Conservation (phyloP, 2,113 vertebrate species). For the Muscicapa adusta region DNA sequence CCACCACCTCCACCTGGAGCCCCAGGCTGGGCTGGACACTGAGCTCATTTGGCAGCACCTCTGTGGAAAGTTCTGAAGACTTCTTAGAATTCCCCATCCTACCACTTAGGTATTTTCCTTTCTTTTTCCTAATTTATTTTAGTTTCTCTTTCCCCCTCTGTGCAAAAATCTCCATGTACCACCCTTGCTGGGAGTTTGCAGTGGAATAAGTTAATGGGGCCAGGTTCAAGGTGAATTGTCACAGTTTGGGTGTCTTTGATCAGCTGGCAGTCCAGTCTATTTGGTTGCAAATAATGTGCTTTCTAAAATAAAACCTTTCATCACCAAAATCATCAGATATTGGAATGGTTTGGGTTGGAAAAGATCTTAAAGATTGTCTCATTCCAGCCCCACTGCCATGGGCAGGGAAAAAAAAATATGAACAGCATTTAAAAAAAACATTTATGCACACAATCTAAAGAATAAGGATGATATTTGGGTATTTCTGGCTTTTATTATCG, state of each 20-base stretch:
- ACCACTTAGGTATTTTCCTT: fast-evolving
- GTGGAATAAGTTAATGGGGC: not conserved
- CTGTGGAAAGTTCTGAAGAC: not conserved
- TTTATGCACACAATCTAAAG: not conserved
- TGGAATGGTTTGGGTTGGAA: not conserved
- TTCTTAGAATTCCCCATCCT: not conserved
- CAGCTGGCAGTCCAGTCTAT: not conserved
- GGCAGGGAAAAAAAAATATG: not conserved
- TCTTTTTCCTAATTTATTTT: not conserved
- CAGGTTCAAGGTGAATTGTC: not conserved
- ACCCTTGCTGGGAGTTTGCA: not conserved
- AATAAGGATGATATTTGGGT: not conserved
- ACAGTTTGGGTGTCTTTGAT: not conserved
- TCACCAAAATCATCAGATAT: not conserved
- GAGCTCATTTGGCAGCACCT: not conserved
- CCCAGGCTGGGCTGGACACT: not conserved
- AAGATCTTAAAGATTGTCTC: not conserved
- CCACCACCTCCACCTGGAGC: not conserved
- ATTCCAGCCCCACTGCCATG: not conserved
- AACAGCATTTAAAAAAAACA: not conserved
- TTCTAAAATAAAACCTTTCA: not conserved
- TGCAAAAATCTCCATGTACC: fast-evolving
- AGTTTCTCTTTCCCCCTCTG: not conserved
- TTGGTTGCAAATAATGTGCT: not conserved
- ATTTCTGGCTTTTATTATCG: not conserved